These are phyloP conservation scores for Anaspis maculata DNA, from an alignment of 2,888 invertebrate species.

Conservation along the genomic window DNA sequence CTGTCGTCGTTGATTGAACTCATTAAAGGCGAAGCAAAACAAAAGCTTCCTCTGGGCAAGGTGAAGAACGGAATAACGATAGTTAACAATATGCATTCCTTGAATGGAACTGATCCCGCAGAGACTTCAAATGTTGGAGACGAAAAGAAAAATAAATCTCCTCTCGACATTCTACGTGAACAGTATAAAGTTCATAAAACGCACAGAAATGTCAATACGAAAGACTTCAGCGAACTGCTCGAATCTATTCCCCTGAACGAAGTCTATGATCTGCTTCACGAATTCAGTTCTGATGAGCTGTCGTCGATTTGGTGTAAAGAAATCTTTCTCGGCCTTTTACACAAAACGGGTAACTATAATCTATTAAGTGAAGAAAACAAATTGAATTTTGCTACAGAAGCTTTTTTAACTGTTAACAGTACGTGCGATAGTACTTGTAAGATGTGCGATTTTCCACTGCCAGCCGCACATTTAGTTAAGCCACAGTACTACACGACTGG, in stretches of 20 bases:
- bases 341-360: slow-evolving; percentile 32
- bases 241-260: slow-evolving; percentile 20
- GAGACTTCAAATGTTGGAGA: too few species aligned
- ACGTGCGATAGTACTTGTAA: slow-evolving; percentile 47
- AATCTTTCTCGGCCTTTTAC: slow-evolving; percentile 33
- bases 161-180: slow-evolving; percentile 29
- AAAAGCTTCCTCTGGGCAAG: too few species aligned
- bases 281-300: background rate
- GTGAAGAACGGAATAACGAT: slow-evolving; percentile 51
- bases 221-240: slow-evolving; percentile 27
- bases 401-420: slow-evolving; percentile 46
- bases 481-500: slow-evolving; percentile 50
- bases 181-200: slow-evolving; percentile 38
- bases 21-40: slow-evolving; percentile 9
- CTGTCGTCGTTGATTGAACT: slow-evolving; percentile 37
- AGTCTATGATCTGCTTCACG: slow-evolving; percentile 18
- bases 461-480: slow-evolving; percentile 42
- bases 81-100: slow-evolving; percentile 34
- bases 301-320: slow-evolving; percentile 32
- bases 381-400: slow-evolving; percentile 25
- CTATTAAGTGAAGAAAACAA: background rate
- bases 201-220: slow-evolving; percentile 32
- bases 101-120: too few species aligned
- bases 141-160: slow-evolving; percentile 14
- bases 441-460: slow-evolving; percentile 53